Evolutionary conservation across 1,140 invertebrate species (phyloP).

Genomic region (Neomicropteryx cornuta): DNA sequence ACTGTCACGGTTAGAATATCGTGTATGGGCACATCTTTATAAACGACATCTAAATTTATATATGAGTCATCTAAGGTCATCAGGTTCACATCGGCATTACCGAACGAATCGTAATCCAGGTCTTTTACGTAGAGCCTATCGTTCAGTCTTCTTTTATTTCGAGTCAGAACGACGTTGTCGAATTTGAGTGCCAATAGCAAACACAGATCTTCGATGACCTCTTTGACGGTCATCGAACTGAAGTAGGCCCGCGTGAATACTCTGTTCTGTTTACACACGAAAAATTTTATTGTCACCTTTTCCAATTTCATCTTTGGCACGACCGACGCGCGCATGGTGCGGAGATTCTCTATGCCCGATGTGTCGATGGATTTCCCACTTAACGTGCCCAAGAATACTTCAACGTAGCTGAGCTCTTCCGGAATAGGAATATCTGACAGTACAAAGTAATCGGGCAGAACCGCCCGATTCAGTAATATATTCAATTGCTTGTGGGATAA

Average conservation of each 20-base stretch:
- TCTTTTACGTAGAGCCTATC: conserved; percentile 29
- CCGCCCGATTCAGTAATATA: too few species aligned
- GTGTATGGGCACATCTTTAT: conserved; percentile 33
- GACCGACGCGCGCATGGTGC: too few species aligned
- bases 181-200: conserved; percentile 27
- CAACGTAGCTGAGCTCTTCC: too few species aligned
- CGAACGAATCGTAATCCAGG: conserved; percentile 36
- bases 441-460: too few species aligned
- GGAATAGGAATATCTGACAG: too few species aligned
- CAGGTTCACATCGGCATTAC: conserved; percentile 34
- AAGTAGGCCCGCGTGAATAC: conserved; percentile 35
- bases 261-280: conserved; percentile 28
- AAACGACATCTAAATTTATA: conserved; percentile 32
- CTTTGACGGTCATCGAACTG: conserved; percentile 29
- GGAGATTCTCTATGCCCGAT: too few species aligned
- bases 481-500: too few species aligned
- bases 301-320: conserved; percentile 28
- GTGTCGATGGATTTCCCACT: too few species aligned
- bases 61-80: conserved; percentile 29
- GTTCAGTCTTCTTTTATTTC: conserved; percentile 25
- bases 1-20: conserved; percentile 43
- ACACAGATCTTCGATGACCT: conserved; percentile 34
- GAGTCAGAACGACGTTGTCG: conserved; percentile 26
- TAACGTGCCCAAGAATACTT: too few species aligned
- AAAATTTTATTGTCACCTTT: conserved; percentile 35